A percentile compares a stretch with the other conserved stretches of the same genome.
These are phyloP conservation scores for Cervus canadensis DNA, from an alignment of 2,113 vertebrate genomes.

Conservation along the genomic window DNA sequence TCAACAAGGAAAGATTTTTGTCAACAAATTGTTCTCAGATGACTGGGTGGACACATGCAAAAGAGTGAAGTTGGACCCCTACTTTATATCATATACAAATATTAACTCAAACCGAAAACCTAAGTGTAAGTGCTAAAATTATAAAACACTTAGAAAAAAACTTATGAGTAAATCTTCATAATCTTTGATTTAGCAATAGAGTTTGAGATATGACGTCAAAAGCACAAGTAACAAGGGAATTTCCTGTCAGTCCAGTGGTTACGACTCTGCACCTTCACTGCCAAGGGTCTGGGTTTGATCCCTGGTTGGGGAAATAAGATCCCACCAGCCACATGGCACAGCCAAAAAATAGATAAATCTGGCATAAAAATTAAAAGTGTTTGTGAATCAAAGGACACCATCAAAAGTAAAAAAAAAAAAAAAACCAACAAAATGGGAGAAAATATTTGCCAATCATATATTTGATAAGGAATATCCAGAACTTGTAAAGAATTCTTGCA, in stretches of 20 bases:
- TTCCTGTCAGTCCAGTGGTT: neutral
- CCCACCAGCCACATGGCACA: neutral
- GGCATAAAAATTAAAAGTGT: neutral
- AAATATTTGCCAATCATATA: neutral
- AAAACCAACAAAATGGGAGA: neutral
- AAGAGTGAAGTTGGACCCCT: neutral
- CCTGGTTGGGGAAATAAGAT: neutral
- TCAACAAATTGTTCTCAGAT: neutral
- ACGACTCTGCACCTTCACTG: neutral
- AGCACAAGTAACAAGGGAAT: neutral
- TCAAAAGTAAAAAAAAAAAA: neutral
- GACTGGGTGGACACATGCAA: neutral
- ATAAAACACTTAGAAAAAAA: neutral
- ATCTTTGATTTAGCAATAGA: neutral
- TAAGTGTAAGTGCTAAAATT: neutral
- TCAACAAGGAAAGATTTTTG: neutral
- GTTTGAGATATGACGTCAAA: constrained; percentile 5
- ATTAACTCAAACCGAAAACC: neutral
- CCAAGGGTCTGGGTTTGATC: neutral
- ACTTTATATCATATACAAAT: neutral
- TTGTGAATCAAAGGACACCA: neutral
- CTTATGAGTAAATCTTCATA: neutral
- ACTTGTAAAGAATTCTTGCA: neutral
- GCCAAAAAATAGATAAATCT: neutral
- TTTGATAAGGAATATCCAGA: neutral